Conservation (phyloP, 2,797 vertebrate genomes). For the Amblyopsis hoosieri region DNA sequence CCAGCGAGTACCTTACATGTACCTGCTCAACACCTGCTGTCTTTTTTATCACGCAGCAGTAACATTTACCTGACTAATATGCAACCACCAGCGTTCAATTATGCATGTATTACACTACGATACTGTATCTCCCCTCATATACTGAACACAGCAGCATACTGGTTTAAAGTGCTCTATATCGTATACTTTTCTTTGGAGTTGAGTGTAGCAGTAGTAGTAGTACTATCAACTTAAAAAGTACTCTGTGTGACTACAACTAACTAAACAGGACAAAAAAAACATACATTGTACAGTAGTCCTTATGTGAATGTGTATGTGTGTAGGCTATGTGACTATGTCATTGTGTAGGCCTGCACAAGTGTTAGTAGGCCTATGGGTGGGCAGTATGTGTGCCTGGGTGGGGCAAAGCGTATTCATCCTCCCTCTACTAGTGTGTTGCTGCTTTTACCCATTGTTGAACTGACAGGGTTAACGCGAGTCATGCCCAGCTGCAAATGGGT, state of each 20-base stretch:
- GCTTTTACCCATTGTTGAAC: neutral
- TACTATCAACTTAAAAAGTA: too few species aligned
- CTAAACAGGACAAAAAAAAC: too few species aligned
- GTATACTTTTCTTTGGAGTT: too few species aligned
- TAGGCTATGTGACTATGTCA: neutral
- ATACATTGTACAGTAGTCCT: too few species aligned
- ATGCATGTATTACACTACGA: neutral
- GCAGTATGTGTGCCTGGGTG: slow-evolving; percentile 7
- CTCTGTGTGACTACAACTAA: too few species aligned
- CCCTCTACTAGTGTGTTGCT: neutral
- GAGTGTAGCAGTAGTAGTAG: too few species aligned
- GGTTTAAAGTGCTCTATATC: too few species aligned
- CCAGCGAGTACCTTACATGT: slow-evolving; percentile 4
- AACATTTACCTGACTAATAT: slow-evolving; percentile 7
- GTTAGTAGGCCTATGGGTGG: slow-evolving; percentile 2
- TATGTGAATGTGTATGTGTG: slow-evolving; percentile 16
- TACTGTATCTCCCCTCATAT: too few species aligned
- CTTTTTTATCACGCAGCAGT: slow-evolving; percentile 1
- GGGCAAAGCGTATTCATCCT: slow-evolving; percentile 12
- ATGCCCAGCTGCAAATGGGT: slow-evolving; percentile 19
- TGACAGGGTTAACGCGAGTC: slow-evolving; percentile 12
- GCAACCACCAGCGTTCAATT: slow-evolving; percentile 3
- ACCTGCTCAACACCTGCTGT: slow-evolving; percentile 35
- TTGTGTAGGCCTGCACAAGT: neutral
- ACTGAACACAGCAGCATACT: too few species aligned